A percentile compares a stretch with the other conserved stretches of the same genome.
phyloP scores from a whole-genome alignment of 2,888 invertebrate species.

The Mystacides longicornis region DNA sequence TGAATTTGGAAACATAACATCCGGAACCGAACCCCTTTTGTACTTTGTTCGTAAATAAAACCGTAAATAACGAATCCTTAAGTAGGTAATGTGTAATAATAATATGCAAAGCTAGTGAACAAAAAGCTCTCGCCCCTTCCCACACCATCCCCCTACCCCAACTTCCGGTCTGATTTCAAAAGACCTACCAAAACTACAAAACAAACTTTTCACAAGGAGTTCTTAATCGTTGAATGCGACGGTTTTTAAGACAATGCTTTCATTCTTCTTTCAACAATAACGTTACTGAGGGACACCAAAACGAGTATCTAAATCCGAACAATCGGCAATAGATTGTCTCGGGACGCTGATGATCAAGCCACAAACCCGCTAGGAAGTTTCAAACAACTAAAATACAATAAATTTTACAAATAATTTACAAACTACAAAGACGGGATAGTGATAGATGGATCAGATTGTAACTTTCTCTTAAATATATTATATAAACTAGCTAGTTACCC shows the following conservation, averaged over 20 bases:
- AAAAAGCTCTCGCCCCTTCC: constrained; percentile 11
- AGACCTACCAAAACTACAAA: constrained; percentile 1
- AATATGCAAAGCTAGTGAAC: constrained; percentile 21
- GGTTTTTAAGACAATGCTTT: constrained; percentile 1
- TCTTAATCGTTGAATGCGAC: background rate
- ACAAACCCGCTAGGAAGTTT: too few species aligned
- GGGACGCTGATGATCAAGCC: too few species aligned
- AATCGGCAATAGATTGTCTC: too few species aligned
- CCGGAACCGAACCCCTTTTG: constrained; percentile 2
- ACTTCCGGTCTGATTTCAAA: constrained; percentile 11
- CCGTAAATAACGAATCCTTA: constrained; percentile 22
- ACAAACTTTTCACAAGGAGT: background rate
- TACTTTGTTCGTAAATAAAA: constrained; percentile 11
- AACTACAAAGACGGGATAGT: too few species aligned
- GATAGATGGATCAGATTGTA: too few species aligned
- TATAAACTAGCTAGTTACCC: too few species aligned
- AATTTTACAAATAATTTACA: too few species aligned
- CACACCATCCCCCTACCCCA: too few species aligned
- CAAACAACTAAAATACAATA: too few species aligned
- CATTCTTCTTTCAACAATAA: background rate
- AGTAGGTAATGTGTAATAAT: constrained; percentile 23
- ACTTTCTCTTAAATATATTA: too few species aligned
- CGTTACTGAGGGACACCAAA: background rate
- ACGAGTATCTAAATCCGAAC: too few species aligned
- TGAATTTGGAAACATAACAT: constrained; percentile 1